These are phyloP conservation scores for Xanthorhoe designata DNA, from an alignment of 2,888 invertebrate species.

Conservation along the genomic window DNA sequence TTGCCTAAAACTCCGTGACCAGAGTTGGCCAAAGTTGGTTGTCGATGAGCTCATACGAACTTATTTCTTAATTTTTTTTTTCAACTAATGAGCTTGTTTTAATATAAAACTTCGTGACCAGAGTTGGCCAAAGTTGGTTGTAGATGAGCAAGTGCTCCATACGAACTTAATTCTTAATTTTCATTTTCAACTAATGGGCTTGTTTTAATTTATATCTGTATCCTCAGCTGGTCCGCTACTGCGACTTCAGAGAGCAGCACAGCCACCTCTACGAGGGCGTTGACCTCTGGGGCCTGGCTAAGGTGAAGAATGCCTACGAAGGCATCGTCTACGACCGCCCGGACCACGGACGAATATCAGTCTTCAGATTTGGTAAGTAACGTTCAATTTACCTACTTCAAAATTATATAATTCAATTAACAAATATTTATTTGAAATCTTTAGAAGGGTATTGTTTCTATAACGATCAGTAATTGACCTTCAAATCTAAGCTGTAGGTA, in stretches of 20 bases:
- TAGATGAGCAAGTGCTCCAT: no score
- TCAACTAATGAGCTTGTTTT: no score
- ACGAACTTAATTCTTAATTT: no score
- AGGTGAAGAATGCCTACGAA: constrained; percentile 65
- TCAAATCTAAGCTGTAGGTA: background rate
- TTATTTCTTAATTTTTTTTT: no score
- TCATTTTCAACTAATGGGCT: no score
- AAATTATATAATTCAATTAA: background rate
- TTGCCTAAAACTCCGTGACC: no score
- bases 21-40: no score
- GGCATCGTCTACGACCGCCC: constrained; percentile 69
- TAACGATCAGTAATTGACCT: background rate
- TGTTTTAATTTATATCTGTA: background rate
- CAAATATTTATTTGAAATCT: background rate
- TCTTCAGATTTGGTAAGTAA: constrained; percentile 71
- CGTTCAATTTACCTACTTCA: constrained; percentile 2
- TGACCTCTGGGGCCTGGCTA: constrained; percentile 70
- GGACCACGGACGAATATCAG: constrained; percentile 66
- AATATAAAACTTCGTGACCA: no score
- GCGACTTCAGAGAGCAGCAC: constrained; percentile 66
- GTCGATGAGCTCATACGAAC: no score
- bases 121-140: no score
- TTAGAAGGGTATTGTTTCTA: background rate
- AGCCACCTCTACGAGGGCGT: constrained; percentile 68
- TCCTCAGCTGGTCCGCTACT: constrained; percentile 72